These are phyloP conservation scores for Chloropsis cyanopogon DNA, from an alignment of 2,113 vertebrate genomes.

Conservation along the genomic window DNA sequence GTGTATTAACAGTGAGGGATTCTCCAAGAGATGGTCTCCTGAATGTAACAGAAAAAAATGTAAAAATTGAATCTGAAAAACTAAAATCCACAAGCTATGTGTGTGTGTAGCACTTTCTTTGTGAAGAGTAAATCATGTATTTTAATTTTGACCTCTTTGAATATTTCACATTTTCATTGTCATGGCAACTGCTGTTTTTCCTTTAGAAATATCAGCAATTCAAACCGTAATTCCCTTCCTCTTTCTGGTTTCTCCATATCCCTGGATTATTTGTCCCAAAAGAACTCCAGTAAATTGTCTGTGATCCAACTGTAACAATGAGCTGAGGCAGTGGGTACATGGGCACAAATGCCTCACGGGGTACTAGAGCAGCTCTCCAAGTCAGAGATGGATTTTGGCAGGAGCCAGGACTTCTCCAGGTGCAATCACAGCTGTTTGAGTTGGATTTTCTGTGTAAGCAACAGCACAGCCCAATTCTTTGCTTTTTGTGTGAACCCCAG, in stretches of 20 bases:
- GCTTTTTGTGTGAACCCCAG: background rate
- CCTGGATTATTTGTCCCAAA: background rate
- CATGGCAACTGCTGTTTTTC: conserved; percentile 49
- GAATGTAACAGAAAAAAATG: background rate
- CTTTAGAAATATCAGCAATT: conserved; percentile 22
- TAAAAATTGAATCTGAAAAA: background rate
- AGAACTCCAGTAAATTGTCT: background rate
- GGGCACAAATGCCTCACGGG: background rate
- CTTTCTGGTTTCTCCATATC: background rate
- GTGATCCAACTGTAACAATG: background rate
- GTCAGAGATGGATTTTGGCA: background rate
- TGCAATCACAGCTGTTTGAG: background rate
- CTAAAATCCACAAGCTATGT: background rate
- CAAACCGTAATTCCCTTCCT: background rate
- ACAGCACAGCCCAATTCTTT: background rate
- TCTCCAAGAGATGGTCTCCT: background rate
- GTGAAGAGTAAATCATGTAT: conserved; percentile 34
- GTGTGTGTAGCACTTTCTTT: background rate
- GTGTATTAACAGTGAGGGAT: background rate
- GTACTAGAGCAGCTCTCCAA: background rate
- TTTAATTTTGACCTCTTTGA: conserved; percentile 52
- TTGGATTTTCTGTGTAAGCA: background rate
- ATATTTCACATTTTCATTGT: conserved; percentile 60
- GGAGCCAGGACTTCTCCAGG: background rate
- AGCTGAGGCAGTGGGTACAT: background rate